Evolutionary conservation across 1,140 invertebrate species (phyloP), one percentile per base, ranked within the genome.

Genomic region (Ladona fulva): DNA sequence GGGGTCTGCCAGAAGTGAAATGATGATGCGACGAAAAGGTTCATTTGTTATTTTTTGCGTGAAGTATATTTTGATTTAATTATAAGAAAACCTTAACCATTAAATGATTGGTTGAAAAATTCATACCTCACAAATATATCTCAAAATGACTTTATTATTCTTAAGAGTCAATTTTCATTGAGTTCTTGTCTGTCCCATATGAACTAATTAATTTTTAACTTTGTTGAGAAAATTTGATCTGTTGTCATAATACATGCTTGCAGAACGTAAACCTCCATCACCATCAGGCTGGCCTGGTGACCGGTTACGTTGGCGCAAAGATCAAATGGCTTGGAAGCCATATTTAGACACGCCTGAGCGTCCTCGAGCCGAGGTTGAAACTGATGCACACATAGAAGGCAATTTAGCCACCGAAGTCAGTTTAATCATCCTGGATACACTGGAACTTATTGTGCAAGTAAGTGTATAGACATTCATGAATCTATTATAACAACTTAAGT

Each of bases 391-490:
- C 79, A 89, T 95, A 75, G 93, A 96, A 84, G 94, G 94, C n/a
- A 92, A 93, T 79, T 88, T 98, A 80, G 90, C 95, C 3, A 93
- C 95, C 0, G 96, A 98, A 87, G 91, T 95, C 74, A 92, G 91
- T 16, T 90, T 98, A 80, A 92, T 95, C 14, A 89, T 97, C 80
- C 87, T 99, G 29, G 96, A 98, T 85, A 93, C 93, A 7, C 85
- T 98, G 29, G 96, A 98, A 84, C 89, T 91, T 19, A 91, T 97
- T 79, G 91, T 96, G 29, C 93, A 95, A 88, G 94, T 92, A 79
- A 74, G 79, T n/a, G n/a, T n/a, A n/a, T 8, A 77, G 22, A 76
- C 22, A 12, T 11, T 44, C 14, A n/a, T 19, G 74, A 19, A 37
- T 10, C 59, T n/a, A n/a, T n/a, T n/a, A n/a, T n/a, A n/a, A n/a